These are phyloP conservation scores for rat (Rattus norvegicus) DNA, from an alignment of 2,113 vertebrate species.

Conservation along the genomic window DNA sequence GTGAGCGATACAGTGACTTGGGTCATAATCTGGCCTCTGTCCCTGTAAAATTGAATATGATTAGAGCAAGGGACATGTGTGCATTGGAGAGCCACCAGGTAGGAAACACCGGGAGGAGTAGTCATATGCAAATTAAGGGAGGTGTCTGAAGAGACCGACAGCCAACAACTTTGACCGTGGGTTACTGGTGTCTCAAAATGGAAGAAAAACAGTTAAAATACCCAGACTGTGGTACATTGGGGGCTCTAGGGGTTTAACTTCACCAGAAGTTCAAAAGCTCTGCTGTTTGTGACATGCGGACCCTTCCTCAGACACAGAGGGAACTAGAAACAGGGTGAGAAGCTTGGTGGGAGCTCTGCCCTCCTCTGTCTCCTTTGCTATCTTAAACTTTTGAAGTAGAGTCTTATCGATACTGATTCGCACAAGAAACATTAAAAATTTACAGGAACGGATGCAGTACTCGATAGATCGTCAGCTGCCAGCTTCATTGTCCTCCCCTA, in stretches of 20 bases:
- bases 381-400: background rate
- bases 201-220: background rate
- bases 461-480: background rate
- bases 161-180: background rate
- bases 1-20: background rate
- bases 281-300: background rate
- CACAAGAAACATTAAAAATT: background rate
- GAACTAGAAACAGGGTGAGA: background rate
- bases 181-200: background rate
- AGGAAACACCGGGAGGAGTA: background rate
- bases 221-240: background rate
- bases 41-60: background rate
- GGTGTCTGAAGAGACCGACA: background rate
- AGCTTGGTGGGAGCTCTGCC: background rate
- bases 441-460: background rate
- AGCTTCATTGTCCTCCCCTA: background rate
- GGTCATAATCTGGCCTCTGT: background rate
- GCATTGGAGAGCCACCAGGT: rapidly evolving
- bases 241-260: background rate
- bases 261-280: background rate
- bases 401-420: background rate
- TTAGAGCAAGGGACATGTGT: background rate
- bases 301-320: background rate
- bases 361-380: background rate
- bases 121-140: background rate